Base-by-base conservation (phyloP, 2,113 vertebrate species). In the Prolemur simus region DNA sequence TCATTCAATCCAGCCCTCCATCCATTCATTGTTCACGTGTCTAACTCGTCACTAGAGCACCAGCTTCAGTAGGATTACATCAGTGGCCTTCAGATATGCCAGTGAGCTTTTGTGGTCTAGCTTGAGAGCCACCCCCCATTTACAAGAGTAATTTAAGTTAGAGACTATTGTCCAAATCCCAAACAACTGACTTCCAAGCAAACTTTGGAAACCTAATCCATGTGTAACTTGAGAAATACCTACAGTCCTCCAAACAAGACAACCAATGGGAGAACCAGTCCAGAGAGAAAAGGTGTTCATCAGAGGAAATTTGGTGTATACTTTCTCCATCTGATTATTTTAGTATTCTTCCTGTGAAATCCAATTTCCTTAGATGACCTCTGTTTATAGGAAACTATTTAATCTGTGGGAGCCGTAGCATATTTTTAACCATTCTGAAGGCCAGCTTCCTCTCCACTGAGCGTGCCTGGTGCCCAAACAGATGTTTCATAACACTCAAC, bases 351-450 rank as follows among this genome's bases (percentile, higher is more conserved):
- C 60, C 91, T 94, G 87, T 95, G 87, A 91, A 96, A 95, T 95
- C 86, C 74, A 94, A 64, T 95, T 95, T 96, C 93, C 97, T 96
- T 95, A 93, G 96, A 94, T 97, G 96, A 97, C 96, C 97, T 95
- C 95, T 95, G 52, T 82, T 97, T 73, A 39, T 92, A 96, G 97
- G 96, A 97, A 97, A 97, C 86, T 96, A 96, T 98, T 97, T 96
- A 93, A 95, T 96, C 90, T 89, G 80, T 96, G 96, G 94, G 89
- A 95, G 91, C 82, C 37, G 27, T 96, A 87, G 96, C 91, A 47
- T 95, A 95, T 97, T 97, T 97, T 97, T 89, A 95, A 95, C 92
- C 91, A 90, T 96, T 91, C 89, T 0, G 2, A 91, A 95, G 64
- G 89, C 94, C 93, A 94, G 95, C 56, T 95, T 84, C 58, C 34